A percentile compares a stretch with the other conserved stretches of the same genome.
Conservation (phyloP, 1,140 invertebrate genomes). For the Megathymus violae region DNA sequence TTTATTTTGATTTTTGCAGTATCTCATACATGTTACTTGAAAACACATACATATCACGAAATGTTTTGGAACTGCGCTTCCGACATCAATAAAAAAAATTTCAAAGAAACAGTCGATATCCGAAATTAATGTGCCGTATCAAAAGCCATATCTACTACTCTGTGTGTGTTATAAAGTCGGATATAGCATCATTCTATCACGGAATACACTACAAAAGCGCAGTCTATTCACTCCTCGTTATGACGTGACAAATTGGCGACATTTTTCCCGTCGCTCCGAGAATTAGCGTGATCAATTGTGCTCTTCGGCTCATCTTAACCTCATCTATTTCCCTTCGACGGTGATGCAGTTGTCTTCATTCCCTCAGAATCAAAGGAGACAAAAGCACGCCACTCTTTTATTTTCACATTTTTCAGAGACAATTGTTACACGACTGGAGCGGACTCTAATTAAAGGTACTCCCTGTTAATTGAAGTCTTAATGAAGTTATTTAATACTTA, state of each 20-base stretch:
- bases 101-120: slow-evolving; percentile 14
- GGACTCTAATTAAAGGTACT: slow-evolving; percentile 30
- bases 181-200: slow-evolving; percentile 37
- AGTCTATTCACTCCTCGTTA: slow-evolving; percentile 64
- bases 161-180: slow-evolving; percentile 7
- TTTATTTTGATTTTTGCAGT: too few species aligned
- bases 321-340: slow-evolving; percentile 43
- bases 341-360: slow-evolving; percentile 45
- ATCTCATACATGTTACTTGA: too few species aligned
- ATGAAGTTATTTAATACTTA: slow-evolving; percentile 15
- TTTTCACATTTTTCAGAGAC: slow-evolving; percentile 27
- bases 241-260: slow-evolving; percentile 75
- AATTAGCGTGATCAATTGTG: slow-evolving; percentile 80
- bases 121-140: slow-evolving; percentile 20
- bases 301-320: slow-evolving; percentile 61
- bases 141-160: slow-evolving; percentile 15
- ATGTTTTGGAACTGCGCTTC: background rate
- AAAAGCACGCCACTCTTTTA: slow-evolving; percentile 26
- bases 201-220: slow-evolving; percentile 33
- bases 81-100: slow-evolving; percentile 21
- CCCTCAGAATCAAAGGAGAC: slow-evolving; percentile 15
- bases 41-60: background rate
- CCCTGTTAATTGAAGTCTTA: slow-evolving; percentile 25
- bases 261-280: slow-evolving; percentile 70
- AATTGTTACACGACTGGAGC: slow-evolving; percentile 28